A percentile compares a stretch with the other conserved stretches of the same genome.
Conservation (phyloP, 2,888 invertebrate genomes). For the Glyphotaelius pellucidus region DNA sequence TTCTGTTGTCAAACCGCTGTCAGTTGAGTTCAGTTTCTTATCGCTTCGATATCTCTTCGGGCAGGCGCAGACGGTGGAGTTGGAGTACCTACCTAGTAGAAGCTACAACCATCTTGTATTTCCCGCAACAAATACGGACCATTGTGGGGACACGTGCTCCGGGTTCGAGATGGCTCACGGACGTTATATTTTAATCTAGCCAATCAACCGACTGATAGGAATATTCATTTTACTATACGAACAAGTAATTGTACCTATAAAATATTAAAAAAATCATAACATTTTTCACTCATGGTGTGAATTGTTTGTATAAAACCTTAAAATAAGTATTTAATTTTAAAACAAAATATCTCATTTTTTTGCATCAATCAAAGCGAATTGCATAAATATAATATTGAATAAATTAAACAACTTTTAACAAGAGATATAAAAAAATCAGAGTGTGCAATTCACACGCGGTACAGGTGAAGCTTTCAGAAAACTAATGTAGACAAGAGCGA, state of each 20-base stretch:
- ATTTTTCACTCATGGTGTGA: not conserved
- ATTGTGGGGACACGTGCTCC: not conserved
- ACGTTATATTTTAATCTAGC: not conserved
- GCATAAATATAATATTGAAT: not conserved
- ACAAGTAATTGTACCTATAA: not conserved
- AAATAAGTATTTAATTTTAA: not conserved
- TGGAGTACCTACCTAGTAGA: not conserved
- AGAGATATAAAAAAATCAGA: not conserved
- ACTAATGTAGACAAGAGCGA: no score
- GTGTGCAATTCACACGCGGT: no score
- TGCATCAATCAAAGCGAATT: not conserved
- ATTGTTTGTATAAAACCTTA: not conserved
- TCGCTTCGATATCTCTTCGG: not conserved
- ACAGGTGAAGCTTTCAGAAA: no score
- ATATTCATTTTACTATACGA: not conserved
- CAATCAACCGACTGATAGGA: not conserved
- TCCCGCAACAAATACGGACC: not conserved
- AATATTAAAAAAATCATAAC: not conserved
- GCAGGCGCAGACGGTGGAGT: not conserved
- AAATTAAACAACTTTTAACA: not conserved
- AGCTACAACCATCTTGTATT: not conserved
- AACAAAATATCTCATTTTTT: not conserved
- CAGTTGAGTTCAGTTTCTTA: not conserved
- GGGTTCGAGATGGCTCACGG: not conserved
- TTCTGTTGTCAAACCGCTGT: not conserved